Evolutionary conservation across 2,113 vertebrate genomes (phyloP).

Genomic region (Zosterops pallidus): DNA sequence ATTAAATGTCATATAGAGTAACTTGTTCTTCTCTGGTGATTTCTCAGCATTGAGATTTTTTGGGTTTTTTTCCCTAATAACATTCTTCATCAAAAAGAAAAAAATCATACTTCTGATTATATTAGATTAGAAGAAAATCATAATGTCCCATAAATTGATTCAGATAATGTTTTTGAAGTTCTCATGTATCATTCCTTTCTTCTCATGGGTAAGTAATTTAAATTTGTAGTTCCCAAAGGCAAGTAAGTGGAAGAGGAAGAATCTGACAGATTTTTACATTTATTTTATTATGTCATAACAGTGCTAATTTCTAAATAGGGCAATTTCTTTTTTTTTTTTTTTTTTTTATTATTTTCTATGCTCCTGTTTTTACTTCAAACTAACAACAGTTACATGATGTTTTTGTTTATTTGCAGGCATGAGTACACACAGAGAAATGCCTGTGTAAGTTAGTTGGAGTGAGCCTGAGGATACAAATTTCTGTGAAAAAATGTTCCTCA

Average conservation of each 20-base stretch:
- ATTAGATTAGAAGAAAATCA: neutral
- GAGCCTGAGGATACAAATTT: neutral
- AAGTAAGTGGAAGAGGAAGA: neutral
- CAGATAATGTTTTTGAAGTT: neutral
- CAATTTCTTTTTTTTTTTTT: too few relatives aligned
- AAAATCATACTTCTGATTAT: constrained; percentile 4
- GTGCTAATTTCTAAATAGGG: neutral
- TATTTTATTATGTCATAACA: neutral
- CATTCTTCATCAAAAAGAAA: constrained; percentile 10
- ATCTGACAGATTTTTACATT: neutral
- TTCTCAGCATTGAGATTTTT: neutral
- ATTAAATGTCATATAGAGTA: constrained; percentile 65
- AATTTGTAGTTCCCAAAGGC: neutral
- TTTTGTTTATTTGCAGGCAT: neutral
- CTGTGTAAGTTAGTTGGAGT: neutral
- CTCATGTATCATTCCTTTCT: neutral
- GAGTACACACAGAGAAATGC: neutral
- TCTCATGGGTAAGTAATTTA: neutral
- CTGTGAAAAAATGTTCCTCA: neutral
- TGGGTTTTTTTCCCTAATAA: neutral
- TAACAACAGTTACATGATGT: neutral
- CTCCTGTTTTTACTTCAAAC: neutral
- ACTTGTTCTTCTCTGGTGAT: constrained; percentile 22
- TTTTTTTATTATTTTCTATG: neutral
- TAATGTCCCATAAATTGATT: neutral